Base-by-base conservation (phyloP, 2,113 vertebrate species). In the Lutjanus erythropterus region DNA sequence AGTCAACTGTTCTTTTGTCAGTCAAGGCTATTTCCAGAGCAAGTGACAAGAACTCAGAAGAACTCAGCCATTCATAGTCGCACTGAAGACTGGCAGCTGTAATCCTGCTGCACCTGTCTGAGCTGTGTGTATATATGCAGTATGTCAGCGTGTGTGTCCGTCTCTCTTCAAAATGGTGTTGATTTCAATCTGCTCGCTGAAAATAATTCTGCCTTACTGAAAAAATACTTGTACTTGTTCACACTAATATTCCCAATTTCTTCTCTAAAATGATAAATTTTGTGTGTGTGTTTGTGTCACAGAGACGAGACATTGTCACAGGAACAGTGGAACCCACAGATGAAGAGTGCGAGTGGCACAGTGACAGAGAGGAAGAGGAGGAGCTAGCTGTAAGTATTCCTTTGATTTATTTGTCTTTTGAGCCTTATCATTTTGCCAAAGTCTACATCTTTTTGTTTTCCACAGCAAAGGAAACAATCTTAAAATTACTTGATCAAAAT, bases 311-410 rank as follows among this genome's bases (percentile, higher is more conserved):
- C 2, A 94, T 99, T 78, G 94, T 99, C 86, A 96, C 93, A 12
- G 98, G 97, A 1, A 91, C 94, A 2, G 94, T 95, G 44, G 98
- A 99, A 80, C 98, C 98, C 14, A 97, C 97, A 85, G 98, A 99
- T 15, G 96, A 95, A 4, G 98, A 99, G 44, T 96, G 97, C 2
- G 97, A 97, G 39, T 99, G 97, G 98, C 97, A 97, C 73, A 98
- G 97, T 82, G 97, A 98, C 71, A 91, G 92, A 2, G 98, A 99
- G 12, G 97, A 99, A 6, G 98, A 99, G 37, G 98, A 98, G 10
- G 97, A 97, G 42, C 71, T 99, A 68, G 96, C 97, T 56, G 98
- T 99, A 86, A 98, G 97, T 96, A 2, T 9, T 52, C 6, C 12
- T 53, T 50, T 64, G 0, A 52, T 82, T 50, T 15, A 6, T 50